A percentile compares a stretch with the other conserved stretches of the same genome.
Conservation (phyloP, 2,113 vertebrate genomes). For the Proterorhinus semilunaris region DNA sequence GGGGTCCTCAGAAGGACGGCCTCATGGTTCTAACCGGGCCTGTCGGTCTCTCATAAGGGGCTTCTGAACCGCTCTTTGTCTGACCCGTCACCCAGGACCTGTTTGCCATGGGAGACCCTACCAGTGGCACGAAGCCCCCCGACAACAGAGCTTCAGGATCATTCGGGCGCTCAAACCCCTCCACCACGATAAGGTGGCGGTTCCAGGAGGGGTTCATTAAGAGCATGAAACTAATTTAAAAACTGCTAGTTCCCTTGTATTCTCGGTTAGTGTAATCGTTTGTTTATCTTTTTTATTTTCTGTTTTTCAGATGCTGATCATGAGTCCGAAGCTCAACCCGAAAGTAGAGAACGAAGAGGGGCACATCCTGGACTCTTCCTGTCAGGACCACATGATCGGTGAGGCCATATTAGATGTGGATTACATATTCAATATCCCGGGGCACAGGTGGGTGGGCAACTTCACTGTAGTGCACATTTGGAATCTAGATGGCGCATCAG, state of each 20-base stretch:
- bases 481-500: background rate
- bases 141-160: too few species aligned
- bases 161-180: too few species aligned
- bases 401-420: constrained; percentile 24
- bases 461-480: background rate
- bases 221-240: too few species aligned
- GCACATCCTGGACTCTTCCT: constrained; percentile 69
- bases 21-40: too few species aligned
- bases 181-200: too few species aligned
- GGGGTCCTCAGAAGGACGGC: too few species aligned
- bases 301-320: constrained; percentile 72
- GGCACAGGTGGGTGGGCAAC: background rate
- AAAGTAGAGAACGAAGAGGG: constrained; percentile 76
- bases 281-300: background rate
- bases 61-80: too few species aligned
- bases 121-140: too few species aligned
- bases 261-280: background rate
- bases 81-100: too few species aligned
- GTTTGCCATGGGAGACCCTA: too few species aligned
- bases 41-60: too few species aligned
- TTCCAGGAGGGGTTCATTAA: too few species aligned
- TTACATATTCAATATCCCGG: background rate
- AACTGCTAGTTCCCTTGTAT: background rate
- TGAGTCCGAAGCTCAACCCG: constrained; percentile 73
- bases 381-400: constrained; percentile 87